A percentile compares a stretch with the other conserved stretches of the same genome.
Conservation (phyloP, 1,140 invertebrate species). For the Eupristina koningsbergeri region DNA sequence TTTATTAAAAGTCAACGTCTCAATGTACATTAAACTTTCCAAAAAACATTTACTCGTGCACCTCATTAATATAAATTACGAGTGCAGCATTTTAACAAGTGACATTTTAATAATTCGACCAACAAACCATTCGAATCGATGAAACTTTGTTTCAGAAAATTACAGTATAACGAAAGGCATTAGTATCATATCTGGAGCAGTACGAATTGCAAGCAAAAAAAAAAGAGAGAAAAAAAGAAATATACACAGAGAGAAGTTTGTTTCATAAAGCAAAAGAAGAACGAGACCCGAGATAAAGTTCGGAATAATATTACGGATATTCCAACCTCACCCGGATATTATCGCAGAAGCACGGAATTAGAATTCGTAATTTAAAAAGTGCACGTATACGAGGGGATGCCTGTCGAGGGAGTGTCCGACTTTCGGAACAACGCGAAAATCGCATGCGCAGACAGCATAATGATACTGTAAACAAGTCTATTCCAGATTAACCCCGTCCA, state of each 20-base stretch:
- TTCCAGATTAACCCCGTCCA: constrained; percentile 33
- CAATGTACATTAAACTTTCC: no score
- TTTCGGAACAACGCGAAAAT: neutral
- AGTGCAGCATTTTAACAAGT: no score
- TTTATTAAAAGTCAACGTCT: no score
- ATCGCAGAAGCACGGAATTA: constrained; percentile 1
- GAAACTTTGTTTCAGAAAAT: neutral
- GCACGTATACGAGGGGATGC: neutral
- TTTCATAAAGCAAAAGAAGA: neutral
- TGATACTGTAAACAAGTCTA: constrained; percentile 47
- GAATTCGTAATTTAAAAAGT: constrained; percentile 42
- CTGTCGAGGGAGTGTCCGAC: neutral
- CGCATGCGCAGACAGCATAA: neutral
- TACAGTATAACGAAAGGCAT: neutral
- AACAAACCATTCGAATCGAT: neutral
- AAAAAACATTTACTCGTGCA: no score
- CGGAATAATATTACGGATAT: neutral
- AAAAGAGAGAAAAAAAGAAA: neutral
- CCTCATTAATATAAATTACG: no score
- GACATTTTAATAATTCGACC: no score
- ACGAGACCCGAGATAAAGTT: neutral
- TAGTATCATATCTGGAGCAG: neutral
- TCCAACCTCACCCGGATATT: neutral
- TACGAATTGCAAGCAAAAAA: neutral
- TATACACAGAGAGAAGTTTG: neutral